phyloP scores from a whole-genome alignment of 2,888 invertebrate species.

The Tipula vernalis region DNA sequence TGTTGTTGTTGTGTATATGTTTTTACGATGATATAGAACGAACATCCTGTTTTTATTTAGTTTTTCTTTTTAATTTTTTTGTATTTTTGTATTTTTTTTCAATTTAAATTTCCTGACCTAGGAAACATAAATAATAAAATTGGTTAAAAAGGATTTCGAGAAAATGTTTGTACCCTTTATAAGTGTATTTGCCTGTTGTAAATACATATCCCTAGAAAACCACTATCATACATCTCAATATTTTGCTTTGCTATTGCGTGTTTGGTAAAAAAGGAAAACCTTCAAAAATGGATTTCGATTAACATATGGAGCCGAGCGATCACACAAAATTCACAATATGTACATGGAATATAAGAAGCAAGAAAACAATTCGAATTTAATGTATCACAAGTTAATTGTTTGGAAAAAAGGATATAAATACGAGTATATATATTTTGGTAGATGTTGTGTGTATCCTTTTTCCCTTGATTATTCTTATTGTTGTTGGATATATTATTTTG shows the following conservation, averaged over 20 bases:
- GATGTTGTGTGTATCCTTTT: background rate
- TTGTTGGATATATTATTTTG: background rate
- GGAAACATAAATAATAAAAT: background rate
- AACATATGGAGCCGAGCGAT: background rate
- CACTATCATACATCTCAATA: background rate
- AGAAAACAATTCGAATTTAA: background rate
- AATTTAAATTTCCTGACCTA: background rate
- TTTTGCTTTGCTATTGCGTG: background rate
- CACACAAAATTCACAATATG: background rate
- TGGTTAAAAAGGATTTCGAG: background rate
- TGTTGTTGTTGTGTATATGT: background rate
- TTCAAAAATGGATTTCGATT: background rate
- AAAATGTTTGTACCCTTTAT: background rate
- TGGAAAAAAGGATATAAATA: background rate
- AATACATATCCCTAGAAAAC: background rate
- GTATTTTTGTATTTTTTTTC: background rate
- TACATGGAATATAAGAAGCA: background rate
- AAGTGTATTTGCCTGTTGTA: background rate
- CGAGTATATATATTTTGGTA: background rate
- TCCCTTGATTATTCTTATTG: background rate
- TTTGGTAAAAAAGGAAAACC: background rate
- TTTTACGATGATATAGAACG: background rate
- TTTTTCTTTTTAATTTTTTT: background rate
- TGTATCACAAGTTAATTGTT: background rate
- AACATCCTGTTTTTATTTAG: background rate